Evolutionary conservation across 2,888 invertebrate genomes (phyloP).

Genomic region (Eumacrocentrus americanus): DNA sequence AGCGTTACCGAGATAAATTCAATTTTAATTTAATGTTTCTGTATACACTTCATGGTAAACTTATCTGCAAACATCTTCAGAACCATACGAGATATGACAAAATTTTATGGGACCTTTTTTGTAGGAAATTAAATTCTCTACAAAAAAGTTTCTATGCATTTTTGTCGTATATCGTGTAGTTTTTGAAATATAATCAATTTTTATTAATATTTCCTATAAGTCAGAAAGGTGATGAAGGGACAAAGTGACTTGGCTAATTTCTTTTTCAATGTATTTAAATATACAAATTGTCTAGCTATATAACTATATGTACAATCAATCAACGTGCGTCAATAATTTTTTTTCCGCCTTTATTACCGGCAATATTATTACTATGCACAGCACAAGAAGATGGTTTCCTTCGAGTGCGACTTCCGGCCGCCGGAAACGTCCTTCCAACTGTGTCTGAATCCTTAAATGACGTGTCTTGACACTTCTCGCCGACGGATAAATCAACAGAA

Average conservation of each 20-base stretch:
- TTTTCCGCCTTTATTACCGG: background rate
- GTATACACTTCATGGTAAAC: no score
- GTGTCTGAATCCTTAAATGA: constrained; percentile 55
- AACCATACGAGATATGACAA: no score
- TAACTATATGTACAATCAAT: background rate
- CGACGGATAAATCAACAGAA: background rate
- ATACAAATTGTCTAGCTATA: no score
- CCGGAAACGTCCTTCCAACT: constrained; percentile 58
- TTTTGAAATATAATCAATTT: no score
- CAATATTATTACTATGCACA: constrained; percentile 50
- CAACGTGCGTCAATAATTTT: background rate
- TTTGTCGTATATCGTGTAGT: background rate
- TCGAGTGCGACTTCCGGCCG: constrained; percentile 47
- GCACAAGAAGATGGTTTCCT: constrained; percentile 51
- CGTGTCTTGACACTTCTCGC: constrained; percentile 11
- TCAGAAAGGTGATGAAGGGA: no score
- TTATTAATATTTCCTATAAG: no score
- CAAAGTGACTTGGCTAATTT: no score
- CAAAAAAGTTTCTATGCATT: background rate
- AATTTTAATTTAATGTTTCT: no score
- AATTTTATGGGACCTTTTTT: no score
- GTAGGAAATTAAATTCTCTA: background rate
- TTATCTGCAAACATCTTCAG: no score
- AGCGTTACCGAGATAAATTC: no score
- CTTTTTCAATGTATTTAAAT: no score